Conservation (phyloP, 2,888 invertebrate species). For the Pyrocoelia pectoralis region DNA sequence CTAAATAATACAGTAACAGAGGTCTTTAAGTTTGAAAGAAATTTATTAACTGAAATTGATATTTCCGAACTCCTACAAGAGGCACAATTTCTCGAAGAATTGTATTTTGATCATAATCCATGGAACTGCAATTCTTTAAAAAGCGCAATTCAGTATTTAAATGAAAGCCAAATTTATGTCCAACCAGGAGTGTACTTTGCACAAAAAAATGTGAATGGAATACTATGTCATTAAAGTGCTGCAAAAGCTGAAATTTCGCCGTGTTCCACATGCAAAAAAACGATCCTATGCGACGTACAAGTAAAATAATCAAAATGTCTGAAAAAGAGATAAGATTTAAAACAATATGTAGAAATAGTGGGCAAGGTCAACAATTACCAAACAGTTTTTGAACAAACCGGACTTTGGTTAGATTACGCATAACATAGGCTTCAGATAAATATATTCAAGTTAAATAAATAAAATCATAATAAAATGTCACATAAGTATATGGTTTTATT, state of each 20-base stretch:
- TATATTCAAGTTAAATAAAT: neutral
- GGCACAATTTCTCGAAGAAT: neutral
- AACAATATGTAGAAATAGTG: neutral
- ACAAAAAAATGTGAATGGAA: slow-evolving; percentile 1
- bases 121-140: slow-evolving; percentile 15
- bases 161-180: slow-evolving; percentile 4
- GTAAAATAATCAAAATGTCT: too few species aligned
- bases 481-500: too few species aligned
- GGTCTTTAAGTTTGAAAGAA: slow-evolving; percentile 15
- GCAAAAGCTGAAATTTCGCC: too few species aligned
- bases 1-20: slow-evolving; percentile 13
- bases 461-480: neutral
- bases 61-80: neutral
- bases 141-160: neutral
- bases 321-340: too few species aligned
- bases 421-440: neutral
- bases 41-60: slow-evolving; percentile 5
- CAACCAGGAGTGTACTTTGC: neutral
- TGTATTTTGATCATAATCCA: slow-evolving; percentile 19
- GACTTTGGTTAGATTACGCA: neutral
- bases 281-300: too few species aligned
- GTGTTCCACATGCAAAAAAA: too few species aligned
- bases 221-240: neutral
- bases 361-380: neutral
- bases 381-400: neutral